Evolutionary conservation across 1,140 invertebrate genomes (phyloP).

Genomic region (Cydia amplana): DNA sequence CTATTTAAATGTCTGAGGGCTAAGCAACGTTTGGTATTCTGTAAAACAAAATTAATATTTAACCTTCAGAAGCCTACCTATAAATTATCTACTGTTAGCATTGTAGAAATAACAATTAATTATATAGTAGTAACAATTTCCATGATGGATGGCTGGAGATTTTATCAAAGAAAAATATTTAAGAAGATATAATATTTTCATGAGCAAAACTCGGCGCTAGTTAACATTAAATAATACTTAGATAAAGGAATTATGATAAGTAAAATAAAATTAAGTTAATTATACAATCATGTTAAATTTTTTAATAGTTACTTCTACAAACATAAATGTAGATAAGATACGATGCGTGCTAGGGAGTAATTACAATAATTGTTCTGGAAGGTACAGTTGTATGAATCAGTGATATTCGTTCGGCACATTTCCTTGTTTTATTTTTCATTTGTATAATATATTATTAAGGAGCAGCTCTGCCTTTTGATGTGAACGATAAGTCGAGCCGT

Average conservation of each 20-base stretch:
- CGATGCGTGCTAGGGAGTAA: slow-evolving; percentile 13
- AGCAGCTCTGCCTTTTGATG: not conserved
- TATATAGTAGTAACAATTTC: not conserved
- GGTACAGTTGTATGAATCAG: not conserved
- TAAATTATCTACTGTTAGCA: slow-evolving; percentile 7
- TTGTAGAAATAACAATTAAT: slow-evolving; percentile 13
- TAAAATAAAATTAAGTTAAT: not conserved
- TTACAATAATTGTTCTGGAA: slow-evolving; percentile 25
- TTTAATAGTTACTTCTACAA: not conserved
- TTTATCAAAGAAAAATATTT: not conserved
- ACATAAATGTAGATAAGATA: not conserved
- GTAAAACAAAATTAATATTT: slow-evolving; percentile 21
- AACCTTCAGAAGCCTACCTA: not conserved
- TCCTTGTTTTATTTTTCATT: slow-evolving; percentile 16
- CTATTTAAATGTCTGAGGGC: slow-evolving; percentile 39
- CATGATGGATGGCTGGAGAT: not conserved
- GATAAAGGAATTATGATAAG: not conserved
- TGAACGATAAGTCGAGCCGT: not conserved
- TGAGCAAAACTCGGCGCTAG: not conserved
- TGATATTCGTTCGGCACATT: slow-evolving; percentile 7
- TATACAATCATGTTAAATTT: not conserved
- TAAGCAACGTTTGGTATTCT: slow-evolving; percentile 16
- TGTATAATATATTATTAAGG: slow-evolving; percentile 17
- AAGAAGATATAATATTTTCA: not conserved
- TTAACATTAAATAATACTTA: not conserved